A percentile compares a stretch with the other conserved stretches of the same genome.
These are phyloP conservation scores for Apolygus lucorum DNA, from an alignment of 1,140 invertebrate species.

Conservation along the genomic window DNA sequence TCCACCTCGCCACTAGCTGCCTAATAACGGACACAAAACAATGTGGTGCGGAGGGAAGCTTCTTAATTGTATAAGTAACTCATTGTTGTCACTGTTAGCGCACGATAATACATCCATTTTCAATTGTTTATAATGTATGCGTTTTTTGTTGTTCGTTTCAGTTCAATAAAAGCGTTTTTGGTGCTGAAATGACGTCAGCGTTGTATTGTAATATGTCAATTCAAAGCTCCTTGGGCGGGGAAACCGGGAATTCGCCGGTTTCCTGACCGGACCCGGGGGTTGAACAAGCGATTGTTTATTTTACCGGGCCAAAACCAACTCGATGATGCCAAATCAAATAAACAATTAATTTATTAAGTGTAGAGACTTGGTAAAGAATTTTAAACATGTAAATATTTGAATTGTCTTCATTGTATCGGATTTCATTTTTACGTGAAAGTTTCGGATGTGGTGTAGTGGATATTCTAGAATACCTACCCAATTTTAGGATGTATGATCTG, in stretches of 20 bases:
- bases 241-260: too few species aligned
- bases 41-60: not conserved
- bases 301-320: not conserved
- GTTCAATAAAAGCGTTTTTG: not conserved
- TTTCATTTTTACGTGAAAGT: too few species aligned
- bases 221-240: not conserved
- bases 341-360: too few species aligned
- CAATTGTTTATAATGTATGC: not conserved
- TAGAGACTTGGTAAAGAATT: too few species aligned
- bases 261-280: too few species aligned
- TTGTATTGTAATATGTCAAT: constrained; percentile 9
- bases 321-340: not conserved
- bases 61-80: constrained; percentile 11
- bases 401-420: too few species aligned
- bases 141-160: not conserved
- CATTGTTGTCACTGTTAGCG: constrained; percentile 12
- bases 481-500: too few species aligned
- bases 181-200: constrained; percentile 7
- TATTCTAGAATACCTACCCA: too few species aligned
- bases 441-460: too few species aligned
- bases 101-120: not conserved
- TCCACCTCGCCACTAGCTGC: not conserved
- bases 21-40: not conserved
- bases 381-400: too few species aligned
- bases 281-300: not conserved